phyloP scores from a whole-genome alignment of 35 echinoderm and acorn worm species.

The Patiria miniata region DNA sequence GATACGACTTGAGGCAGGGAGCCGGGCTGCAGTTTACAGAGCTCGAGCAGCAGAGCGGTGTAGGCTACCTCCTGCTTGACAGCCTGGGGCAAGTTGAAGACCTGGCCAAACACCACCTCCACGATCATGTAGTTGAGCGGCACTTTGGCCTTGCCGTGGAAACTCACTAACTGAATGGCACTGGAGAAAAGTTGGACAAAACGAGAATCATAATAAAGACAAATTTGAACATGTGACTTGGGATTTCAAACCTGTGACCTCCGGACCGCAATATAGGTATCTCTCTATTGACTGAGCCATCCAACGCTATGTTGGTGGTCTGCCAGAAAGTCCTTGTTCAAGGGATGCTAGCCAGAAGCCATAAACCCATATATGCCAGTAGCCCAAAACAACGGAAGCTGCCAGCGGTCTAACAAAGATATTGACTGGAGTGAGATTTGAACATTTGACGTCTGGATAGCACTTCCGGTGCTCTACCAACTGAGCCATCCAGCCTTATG shows the following conservation, averaged over 20 bases:
- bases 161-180: constrained; percentile 91
- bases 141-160: constrained; percentile 77
- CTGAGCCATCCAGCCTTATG: no score
- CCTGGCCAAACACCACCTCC: constrained; percentile 77
- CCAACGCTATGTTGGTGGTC: no score
- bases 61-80: constrained; percentile 67
- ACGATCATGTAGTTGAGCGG: constrained; percentile 97
- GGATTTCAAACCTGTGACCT: neutral
- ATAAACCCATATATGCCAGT: no score
- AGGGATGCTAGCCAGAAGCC: no score
- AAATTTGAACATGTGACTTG: neutral
- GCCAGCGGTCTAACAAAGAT: no score
- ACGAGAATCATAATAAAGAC: constrained; percentile 13
- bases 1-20: constrained; percentile 98
- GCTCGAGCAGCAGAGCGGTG: constrained; percentile 76
- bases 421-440: no score
- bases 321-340: no score
- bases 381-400: no score
- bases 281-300: no score
- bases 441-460: no score
- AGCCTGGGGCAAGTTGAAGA: constrained; percentile 75
- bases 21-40: constrained; percentile 92
- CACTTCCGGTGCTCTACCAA: no score
- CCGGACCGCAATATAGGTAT: neutral
- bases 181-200: constrained; percentile 8